A percentile compares a stretch with the other conserved stretches of the same genome.
Conservation (phyloP, 2,888 invertebrate species). For the Exocentrus adspersus region DNA sequence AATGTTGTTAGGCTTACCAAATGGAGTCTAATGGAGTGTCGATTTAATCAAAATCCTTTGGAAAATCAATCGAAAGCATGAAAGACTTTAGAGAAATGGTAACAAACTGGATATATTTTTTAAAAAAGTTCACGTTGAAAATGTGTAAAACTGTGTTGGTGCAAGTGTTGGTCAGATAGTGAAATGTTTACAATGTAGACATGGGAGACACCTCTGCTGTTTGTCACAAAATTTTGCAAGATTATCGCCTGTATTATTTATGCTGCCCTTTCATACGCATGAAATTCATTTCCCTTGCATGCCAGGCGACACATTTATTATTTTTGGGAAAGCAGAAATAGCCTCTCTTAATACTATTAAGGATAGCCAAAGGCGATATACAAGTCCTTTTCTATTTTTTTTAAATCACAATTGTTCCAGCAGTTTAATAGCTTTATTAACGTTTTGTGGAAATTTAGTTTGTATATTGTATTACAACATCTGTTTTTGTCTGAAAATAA, state of each 20-base stretch:
- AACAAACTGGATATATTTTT: conserved; percentile 55
- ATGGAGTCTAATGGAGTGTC: conserved; percentile 72
- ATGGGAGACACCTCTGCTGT: conserved; percentile 66
- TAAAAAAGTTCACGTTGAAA: conserved; percentile 53
- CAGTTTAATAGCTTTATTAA: conserved; percentile 33
- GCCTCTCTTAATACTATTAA: conserved; percentile 11
- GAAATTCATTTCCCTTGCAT: conserved; percentile 39
- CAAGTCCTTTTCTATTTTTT: conserved; percentile 42
- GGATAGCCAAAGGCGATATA: conserved; percentile 56
- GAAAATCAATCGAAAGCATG: conserved; percentile 65
- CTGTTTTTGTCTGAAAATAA: conserved; percentile 19
- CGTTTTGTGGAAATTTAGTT: conserved; percentile 19
- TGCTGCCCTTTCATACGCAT: conserved; percentile 40
- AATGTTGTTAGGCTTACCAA: conserved; percentile 76
- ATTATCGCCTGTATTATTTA: conserved; percentile 48
- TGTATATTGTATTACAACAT: conserved; percentile 12
- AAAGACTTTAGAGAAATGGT: conserved; percentile 65
- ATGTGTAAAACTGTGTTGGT: conserved; percentile 56
- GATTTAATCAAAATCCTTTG: conserved; percentile 72
- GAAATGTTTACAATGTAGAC: conserved; percentile 66
- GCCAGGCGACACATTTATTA: conserved; percentile 28
- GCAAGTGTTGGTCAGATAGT: conserved; percentile 58
- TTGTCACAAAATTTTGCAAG: conserved; percentile 60
- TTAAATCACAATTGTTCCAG: conserved; percentile 44
- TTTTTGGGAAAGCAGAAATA: conserved; percentile 28